Evolutionary conservation across 2,797 vertebrate genomes (phyloP).

Genomic region (Discoglossus pictus): DNA sequence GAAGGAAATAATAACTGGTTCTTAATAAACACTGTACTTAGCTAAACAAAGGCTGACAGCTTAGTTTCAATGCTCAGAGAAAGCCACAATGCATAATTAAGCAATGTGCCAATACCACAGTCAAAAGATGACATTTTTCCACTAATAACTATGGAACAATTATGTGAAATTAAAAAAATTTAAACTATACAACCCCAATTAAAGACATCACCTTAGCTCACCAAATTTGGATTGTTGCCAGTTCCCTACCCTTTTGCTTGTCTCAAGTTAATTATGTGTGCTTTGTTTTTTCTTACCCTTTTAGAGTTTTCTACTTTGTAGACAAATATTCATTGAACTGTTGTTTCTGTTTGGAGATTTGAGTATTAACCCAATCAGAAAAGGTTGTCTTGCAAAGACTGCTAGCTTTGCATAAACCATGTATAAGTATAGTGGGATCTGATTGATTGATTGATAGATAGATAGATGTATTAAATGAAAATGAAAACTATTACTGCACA

Average conservation of each 20-base stretch:
- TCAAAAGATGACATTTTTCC: slow-evolving; percentile 67
- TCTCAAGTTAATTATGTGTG: slow-evolving; percentile 71
- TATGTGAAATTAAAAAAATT: slow-evolving; percentile 64
- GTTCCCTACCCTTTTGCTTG: slow-evolving; percentile 76
- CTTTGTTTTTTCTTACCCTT: slow-evolving; percentile 57
- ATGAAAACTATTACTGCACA: no score
- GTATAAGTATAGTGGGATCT: no score
- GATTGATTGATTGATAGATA: no score
- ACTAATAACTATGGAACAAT: slow-evolving; percentile 67
- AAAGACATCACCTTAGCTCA: slow-evolving; percentile 66
- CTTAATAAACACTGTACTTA: slow-evolving; percentile 34
- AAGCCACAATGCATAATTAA: slow-evolving; percentile 59
- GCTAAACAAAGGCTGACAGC: slow-evolving; percentile 35
- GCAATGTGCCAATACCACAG: slow-evolving; percentile 58
- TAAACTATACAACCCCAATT: slow-evolving; percentile 71
- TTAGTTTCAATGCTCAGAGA: slow-evolving; percentile 25
- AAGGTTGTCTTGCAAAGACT: no score
- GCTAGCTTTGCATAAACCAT: no score
- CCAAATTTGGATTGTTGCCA: slow-evolving; percentile 68
- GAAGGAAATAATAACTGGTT: slow-evolving; percentile 19
- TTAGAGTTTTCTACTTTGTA: slow-evolving; percentile 54
- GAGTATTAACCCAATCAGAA: no score
- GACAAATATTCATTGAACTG: slow-evolving; percentile 47
- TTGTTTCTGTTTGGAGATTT: neutral
- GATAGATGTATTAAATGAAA: no score